phyloP scores from a whole-genome alignment of 2,888 invertebrate genomes.

The Nephrotoma appendiculata region DNA sequence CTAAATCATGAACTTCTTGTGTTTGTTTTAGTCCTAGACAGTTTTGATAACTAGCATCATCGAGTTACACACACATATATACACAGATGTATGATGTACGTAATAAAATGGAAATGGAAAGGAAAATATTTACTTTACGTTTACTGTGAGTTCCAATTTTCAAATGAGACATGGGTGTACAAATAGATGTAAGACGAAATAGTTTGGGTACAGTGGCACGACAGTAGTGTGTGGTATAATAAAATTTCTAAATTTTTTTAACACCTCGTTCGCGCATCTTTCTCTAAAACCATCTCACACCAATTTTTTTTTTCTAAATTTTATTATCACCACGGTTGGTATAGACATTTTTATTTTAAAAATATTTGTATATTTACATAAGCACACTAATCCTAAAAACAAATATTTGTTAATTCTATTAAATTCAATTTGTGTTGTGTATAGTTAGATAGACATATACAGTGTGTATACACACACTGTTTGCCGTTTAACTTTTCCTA shows the following conservation, averaged over 20 bases:
- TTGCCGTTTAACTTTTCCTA: background rate
- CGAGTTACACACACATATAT: background rate
- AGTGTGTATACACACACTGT: background rate
- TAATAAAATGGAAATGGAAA: background rate
- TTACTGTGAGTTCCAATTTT: background rate
- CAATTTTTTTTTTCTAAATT: background rate
- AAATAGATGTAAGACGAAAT: background rate
- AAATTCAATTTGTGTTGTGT: background rate
- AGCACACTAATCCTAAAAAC: background rate
- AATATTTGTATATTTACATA: slow-evolving; percentile 2
- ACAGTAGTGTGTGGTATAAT: background rate
- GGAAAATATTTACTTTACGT: background rate
- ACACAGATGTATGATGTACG: background rate
- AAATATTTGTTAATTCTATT: slow-evolving; percentile 4
- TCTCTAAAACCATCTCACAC: background rate
- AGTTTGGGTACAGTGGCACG: background rate
- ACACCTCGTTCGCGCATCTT: background rate
- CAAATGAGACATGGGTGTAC: background rate
- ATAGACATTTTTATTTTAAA: background rate
- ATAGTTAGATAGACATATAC: background rate
- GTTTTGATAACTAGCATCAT: background rate
- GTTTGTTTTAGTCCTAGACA: background rate
- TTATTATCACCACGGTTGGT: background rate
- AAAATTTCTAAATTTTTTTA: background rate
- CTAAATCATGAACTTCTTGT: background rate